phyloP scores from a whole-genome alignment of 1,140 invertebrate species.

The Solen grandis region DNA sequence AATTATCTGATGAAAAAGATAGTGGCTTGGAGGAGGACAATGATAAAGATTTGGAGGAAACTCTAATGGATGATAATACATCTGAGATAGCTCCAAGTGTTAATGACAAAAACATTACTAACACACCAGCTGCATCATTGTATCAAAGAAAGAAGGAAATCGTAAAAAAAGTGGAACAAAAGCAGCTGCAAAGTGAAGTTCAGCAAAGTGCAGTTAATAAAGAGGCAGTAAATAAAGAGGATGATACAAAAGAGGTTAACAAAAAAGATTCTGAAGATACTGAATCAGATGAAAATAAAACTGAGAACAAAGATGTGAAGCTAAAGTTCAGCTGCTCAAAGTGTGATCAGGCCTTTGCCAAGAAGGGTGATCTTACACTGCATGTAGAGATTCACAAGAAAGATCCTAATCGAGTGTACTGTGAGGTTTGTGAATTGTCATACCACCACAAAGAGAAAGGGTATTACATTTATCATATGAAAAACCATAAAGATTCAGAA shows the following conservation, averaged over 20 bases:
- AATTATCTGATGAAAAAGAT: not conserved
- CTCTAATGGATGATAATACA: not conserved
- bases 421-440: conserved; percentile 38
- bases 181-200: not conserved
- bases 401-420: conserved; percentile 38
- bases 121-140: not conserved
- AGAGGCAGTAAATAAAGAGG: too few relatives aligned
- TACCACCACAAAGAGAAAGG: conserved; percentile 43
- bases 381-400: conserved; percentile 33
- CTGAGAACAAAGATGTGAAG: conserved; percentile 5
- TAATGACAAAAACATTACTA: not conserved
- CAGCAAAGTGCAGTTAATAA: too few relatives aligned
- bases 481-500: conserved; percentile 37
- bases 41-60: not conserved
- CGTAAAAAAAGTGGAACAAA: conserved; percentile 15
- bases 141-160: conserved; percentile 25
- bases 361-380: conserved; percentile 22
- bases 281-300: not conserved
- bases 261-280: not conserved
- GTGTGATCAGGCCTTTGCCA: conserved; percentile 34
- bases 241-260: too few relatives aligned
- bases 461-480: conserved; percentile 53
- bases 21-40: not conserved
- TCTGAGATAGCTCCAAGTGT: not conserved
- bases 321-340: conserved; percentile 41